Evolutionary conservation across 2,888 invertebrate species (phyloP).

Genomic region (Dorcus parallelipipedus): DNA sequence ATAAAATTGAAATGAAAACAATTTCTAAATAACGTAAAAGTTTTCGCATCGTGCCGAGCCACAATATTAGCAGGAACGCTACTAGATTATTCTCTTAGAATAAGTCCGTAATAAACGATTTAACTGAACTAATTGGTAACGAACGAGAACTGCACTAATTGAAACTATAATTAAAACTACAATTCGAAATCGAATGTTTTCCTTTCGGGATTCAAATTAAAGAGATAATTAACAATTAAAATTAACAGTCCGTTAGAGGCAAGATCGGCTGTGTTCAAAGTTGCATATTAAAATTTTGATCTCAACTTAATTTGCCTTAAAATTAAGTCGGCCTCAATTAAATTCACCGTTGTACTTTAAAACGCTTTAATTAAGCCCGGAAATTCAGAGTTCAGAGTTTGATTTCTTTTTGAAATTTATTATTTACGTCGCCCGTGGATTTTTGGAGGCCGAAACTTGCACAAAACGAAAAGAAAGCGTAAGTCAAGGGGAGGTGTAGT

Average conservation of each 20-base stretch:
- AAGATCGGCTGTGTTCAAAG: background rate
- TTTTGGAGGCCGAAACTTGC: too few relatives aligned
- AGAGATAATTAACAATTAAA: slow-evolving; percentile 23
- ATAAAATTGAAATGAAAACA: background rate
- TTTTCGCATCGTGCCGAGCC: background rate
- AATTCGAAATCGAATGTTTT: slow-evolving; percentile 31
- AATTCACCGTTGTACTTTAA: too few relatives aligned
- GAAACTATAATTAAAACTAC: slow-evolving; percentile 27
- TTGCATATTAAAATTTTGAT: too few relatives aligned
- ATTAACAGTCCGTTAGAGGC: slow-evolving; percentile 16
- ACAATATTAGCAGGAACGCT: background rate
- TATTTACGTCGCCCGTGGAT: too few relatives aligned
- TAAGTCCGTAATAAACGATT: slow-evolving; percentile 15
- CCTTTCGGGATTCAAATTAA: slow-evolving; percentile 20
- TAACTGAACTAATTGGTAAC: slow-evolving; percentile 18
- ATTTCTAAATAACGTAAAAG: background rate
- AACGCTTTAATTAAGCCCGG: too few relatives aligned
- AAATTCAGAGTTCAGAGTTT: too few relatives aligned
- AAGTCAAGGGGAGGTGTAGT: too few relatives aligned
- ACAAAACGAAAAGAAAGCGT: too few relatives aligned
- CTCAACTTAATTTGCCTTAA: too few relatives aligned
- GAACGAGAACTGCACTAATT: slow-evolving; percentile 18
- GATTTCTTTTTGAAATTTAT: too few relatives aligned
- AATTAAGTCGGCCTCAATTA: too few relatives aligned
- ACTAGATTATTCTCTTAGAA: background rate